Percentiles rank a stretch among this genome's conserved stretches.
Conservation (phyloP, 2,113 vertebrate species). For the Phalacrocorax pelagicus region DNA sequence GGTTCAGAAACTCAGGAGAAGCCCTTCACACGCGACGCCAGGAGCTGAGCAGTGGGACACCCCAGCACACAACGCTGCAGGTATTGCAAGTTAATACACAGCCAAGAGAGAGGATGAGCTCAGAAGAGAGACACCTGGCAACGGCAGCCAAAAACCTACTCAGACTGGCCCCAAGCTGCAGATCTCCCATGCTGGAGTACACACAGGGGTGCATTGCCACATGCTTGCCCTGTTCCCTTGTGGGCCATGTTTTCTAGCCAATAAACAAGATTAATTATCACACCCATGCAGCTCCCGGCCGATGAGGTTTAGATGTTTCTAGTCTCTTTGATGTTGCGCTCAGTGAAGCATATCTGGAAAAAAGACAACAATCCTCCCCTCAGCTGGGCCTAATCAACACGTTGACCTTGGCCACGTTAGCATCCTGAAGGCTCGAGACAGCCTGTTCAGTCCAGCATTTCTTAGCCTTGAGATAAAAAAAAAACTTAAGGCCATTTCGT, state of each 20-base stretch:
- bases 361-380: neutral
- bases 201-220: neutral
- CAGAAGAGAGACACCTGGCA: neutral
- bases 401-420: neutral
- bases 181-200: neutral
- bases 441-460: accelerated
- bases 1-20: neutral
- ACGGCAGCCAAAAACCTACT: neutral
- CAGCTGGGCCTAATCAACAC: neutral
- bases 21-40: neutral
- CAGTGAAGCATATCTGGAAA: neutral
- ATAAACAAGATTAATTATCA: neutral
- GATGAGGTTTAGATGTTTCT: neutral
- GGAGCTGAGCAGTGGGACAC: neutral
- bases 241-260: neutral
- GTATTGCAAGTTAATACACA: accelerated
- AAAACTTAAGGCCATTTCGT: neutral
- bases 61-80: accelerated
- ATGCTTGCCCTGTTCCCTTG: neutral
- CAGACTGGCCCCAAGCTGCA: neutral
- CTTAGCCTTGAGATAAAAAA: neutral
- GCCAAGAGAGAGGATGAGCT: neutral
- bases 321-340: neutral
- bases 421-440: accelerated
- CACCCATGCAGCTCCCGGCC: neutral